Conservation (phyloP, 1,140 invertebrate genomes). For the Heterodera carotae region DNA sequence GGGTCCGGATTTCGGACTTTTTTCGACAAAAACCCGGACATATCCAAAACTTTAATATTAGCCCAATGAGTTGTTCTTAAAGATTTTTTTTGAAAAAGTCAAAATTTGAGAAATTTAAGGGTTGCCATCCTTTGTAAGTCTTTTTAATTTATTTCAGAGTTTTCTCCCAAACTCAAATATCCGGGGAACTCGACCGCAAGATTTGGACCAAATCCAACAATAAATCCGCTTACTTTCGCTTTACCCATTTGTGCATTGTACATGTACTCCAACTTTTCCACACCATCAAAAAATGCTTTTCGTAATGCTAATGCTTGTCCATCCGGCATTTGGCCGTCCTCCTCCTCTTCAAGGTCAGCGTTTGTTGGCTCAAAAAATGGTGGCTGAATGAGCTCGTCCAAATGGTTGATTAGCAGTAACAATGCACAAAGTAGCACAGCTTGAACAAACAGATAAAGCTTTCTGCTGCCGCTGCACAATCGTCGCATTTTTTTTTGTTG, state of each 20-base stretch:
- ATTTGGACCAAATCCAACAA: background rate
- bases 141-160: background rate
- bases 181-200: too few relatives aligned
- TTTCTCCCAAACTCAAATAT: too few relatives aligned
- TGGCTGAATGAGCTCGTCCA: background rate
- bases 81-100: background rate
- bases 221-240: conserved; percentile 2
- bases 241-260: conserved; percentile 19
- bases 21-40: background rate
- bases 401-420: background rate
- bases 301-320: background rate
- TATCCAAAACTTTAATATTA: too few relatives aligned
- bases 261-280: conserved; percentile 21
- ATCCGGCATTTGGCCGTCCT: background rate
- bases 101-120: too few relatives aligned
- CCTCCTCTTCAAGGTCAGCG: background rate
- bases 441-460: background rate
- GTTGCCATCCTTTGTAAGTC: too few relatives aligned
- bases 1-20: too few relatives aligned
- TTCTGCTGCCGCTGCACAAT: background rate
- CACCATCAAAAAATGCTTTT: conserved; percentile 19
- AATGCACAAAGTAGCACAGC: background rate
- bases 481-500: too few relatives aligned
- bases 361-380: background rate
- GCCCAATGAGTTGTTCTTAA: too few relatives aligned